phyloP scores from a whole-genome alignment of 2,888 invertebrate species.

The Catocala nupta region DNA sequence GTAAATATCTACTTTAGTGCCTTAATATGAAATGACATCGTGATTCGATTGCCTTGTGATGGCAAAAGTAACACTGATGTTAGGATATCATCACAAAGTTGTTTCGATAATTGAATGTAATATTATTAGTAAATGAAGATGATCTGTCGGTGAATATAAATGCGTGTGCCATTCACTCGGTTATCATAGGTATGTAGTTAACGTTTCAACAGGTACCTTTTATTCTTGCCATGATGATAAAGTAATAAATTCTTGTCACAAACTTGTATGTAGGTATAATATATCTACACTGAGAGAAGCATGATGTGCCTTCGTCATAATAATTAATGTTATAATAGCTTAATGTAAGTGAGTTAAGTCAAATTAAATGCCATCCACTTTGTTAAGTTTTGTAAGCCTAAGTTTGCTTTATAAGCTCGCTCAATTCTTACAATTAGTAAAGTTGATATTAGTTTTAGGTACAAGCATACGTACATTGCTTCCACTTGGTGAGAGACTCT shows the following conservation, averaged over 20 bases:
- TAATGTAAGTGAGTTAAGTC: conserved; percentile 85
- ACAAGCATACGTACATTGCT: conserved; percentile 66
- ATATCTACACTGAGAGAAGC: conserved; percentile 75
- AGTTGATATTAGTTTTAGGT: conserved; percentile 77
- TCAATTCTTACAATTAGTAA: conserved; percentile 84
- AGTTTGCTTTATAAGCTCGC: conserved; percentile 85
- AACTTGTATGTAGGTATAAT: conserved; percentile 69
- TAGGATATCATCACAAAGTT: conserved; percentile 55
- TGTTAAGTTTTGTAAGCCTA: conserved; percentile 86
- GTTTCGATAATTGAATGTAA: conserved; percentile 60
- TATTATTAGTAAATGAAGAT: conserved; percentile 65
- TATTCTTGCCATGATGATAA: conserved; percentile 87
- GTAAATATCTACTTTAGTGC: conserved; percentile 81
- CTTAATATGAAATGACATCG: conserved; percentile 73
- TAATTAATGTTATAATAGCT: conserved; percentile 77
- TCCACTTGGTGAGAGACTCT: conserved; percentile 54
- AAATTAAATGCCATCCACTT: conserved; percentile 87
- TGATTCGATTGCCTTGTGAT: conserved; percentile 71
- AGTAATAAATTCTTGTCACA: conserved; percentile 86
- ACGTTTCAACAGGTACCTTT: conserved; percentile 86
- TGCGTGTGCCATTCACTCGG: conserved; percentile 85
- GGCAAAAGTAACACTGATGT: conserved; percentile 66
- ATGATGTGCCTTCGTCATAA: conserved; percentile 84
- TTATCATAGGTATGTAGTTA: conserved; percentile 83
- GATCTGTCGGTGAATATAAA: conserved; percentile 74